A percentile compares a stretch with the other conserved stretches of the same genome.
Evolutionary conservation across 2,113 vertebrate genomes (phyloP).

Genomic region (Ursus arctos): DNA sequence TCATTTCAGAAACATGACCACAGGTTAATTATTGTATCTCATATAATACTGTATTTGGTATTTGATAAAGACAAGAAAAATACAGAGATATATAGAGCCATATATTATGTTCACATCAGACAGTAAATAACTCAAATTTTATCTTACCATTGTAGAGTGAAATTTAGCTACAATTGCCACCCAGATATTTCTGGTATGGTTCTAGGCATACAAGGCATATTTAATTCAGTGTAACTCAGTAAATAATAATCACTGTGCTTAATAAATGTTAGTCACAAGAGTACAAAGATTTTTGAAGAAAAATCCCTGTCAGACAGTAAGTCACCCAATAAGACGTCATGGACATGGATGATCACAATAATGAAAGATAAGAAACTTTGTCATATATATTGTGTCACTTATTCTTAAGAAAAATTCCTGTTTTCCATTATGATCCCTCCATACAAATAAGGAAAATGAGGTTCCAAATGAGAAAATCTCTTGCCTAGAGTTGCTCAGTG

Average conservation of each 20-base stretch:
- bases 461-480: background rate
- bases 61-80: background rate
- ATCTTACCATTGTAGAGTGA: background rate
- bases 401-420: background rate
- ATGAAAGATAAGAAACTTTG: background rate
- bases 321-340: background rate
- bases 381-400: background rate
- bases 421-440: background rate
- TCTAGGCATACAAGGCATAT: background rate
- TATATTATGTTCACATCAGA: background rate
- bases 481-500: background rate
- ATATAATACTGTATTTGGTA: background rate
- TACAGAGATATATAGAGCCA: background rate
- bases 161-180: background rate
- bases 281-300: background rate
- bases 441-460: background rate
- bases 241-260: background rate
- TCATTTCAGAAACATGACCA: background rate
- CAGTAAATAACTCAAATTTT: background rate
- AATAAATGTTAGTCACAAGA: background rate
- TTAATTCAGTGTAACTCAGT: background rate
- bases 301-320: background rate
- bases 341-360: no score
- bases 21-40: background rate
- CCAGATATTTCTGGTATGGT: background rate